phyloP scores from a whole-genome alignment of 2,797 vertebrate genomes.

The Carduelis carduelis region DNA sequence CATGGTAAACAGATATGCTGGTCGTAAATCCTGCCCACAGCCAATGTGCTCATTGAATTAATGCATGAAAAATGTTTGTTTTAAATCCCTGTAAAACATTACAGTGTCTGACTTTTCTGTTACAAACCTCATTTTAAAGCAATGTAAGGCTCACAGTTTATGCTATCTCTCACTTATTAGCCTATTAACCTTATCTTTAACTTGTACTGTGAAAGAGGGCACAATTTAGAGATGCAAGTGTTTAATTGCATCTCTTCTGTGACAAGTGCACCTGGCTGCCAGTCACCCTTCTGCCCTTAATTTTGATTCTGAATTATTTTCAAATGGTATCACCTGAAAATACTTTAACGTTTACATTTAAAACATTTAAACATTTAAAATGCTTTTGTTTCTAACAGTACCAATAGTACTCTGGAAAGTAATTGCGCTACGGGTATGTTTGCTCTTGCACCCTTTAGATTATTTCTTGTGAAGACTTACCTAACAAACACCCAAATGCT shows the following conservation, averaged over 20 bases:
- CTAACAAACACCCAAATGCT: background rate
- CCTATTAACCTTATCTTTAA: background rate
- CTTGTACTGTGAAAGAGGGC: background rate
- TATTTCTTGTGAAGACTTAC: background rate
- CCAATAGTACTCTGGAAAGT: background rate
- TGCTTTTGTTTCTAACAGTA: background rate
- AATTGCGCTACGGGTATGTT: fast-evolving
- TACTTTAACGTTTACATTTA: background rate
- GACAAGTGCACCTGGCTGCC: background rate
- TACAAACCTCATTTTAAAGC: slow-evolving; percentile 6
- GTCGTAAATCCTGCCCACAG: background rate
- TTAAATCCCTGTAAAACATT: slow-evolving; percentile 22
- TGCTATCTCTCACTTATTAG: background rate
- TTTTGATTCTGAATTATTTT: background rate
- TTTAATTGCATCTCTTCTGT: background rate
- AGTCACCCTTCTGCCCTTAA: background rate
- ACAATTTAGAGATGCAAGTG: background rate
- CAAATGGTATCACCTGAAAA: background rate
- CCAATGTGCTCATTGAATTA: background rate
- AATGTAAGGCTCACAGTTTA: background rate
- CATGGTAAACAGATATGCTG: background rate
- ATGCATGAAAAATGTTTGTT: background rate
- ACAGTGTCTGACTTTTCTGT: background rate
- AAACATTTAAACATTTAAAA: background rate
- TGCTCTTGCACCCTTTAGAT: background rate